These are phyloP conservation scores for Pithys albifrons DNA, from an alignment of 2,113 vertebrate genomes.

Conservation along the genomic window DNA sequence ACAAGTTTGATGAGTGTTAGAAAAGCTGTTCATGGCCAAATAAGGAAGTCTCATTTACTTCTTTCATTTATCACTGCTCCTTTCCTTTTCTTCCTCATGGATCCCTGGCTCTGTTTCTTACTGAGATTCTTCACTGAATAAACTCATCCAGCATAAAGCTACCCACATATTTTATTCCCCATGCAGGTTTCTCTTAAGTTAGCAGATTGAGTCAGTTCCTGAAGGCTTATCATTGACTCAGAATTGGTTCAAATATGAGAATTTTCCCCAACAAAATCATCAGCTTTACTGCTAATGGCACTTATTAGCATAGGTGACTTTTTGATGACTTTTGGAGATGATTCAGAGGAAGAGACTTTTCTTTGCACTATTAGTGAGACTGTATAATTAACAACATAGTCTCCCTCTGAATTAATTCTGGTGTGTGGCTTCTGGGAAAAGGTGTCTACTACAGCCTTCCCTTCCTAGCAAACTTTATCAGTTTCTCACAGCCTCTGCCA, in stretches of 20 bases:
- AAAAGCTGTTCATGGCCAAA: neutral
- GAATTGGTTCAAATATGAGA: neutral
- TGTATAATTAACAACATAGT: neutral
- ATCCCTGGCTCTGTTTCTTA: neutral
- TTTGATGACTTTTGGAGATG: neutral
- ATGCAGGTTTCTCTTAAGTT: neutral
- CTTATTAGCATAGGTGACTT: neutral
- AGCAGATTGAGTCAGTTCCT: neutral
- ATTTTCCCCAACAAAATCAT: neutral
- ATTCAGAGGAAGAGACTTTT: neutral
- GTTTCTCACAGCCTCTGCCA: neutral
- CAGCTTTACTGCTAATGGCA: neutral
- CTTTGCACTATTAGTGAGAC: neutral
- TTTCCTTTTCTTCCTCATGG: neutral
- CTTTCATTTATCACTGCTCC: neutral
- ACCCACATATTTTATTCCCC: neutral
- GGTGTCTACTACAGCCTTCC: neutral
- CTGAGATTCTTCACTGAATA: neutral
- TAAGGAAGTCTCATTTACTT: neutral
- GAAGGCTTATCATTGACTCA: neutral
- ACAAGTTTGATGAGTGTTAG: neutral
- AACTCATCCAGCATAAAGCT: neutral
- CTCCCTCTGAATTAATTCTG: neutral
- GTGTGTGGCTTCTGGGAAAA: neutral
- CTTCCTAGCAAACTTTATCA: neutral